Evolutionary conservation across 37 sponge, comb jelly and placozoan species (phyloP).

Genomic region (Oopsacas minuta): DNA sequence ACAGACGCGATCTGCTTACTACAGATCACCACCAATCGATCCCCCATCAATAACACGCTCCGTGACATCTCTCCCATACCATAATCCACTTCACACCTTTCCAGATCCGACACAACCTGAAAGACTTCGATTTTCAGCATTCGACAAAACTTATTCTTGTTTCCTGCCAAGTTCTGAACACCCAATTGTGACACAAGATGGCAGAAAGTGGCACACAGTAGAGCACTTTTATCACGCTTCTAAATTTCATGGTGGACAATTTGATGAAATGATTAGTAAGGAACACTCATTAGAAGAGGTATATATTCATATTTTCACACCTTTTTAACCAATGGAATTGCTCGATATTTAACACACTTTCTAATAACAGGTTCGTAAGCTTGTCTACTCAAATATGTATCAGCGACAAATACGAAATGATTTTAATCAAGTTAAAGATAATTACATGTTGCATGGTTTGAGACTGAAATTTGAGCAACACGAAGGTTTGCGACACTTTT

Average conservation of each 20-base stretch:
- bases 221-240: slow-evolving; percentile 9
- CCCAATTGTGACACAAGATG: slow-evolving; percentile 1
- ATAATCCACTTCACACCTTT: neutral
- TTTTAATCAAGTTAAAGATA: slow-evolving; percentile 3
- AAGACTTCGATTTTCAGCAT: neutral
- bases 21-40: neutral
- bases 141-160: neutral
- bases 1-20: neutral
- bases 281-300: neutral
- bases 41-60: neutral
- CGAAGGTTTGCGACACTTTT: neutral
- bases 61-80: neutral
- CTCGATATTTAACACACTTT: neutral
- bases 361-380: neutral
- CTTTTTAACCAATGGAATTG: neutral
- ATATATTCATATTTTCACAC: neutral
- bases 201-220: slow-evolving; percentile 9
- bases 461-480: slow-evolving; percentile 2
- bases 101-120: neutral
- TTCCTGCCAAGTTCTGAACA: slow-evolving; percentile 13
- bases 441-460: slow-evolving; percentile 10
- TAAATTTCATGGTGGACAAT: slow-evolving; percentile 11
- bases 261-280: slow-evolving; percentile 6
- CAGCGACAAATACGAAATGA: neutral
- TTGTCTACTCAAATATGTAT: neutral